A percentile compares a stretch with the other conserved stretches of the same genome.
These are phyloP conservation scores for Stigmatopora nigra DNA, from an alignment of 2,113 vertebrate genomes.

Conservation along the genomic window DNA sequence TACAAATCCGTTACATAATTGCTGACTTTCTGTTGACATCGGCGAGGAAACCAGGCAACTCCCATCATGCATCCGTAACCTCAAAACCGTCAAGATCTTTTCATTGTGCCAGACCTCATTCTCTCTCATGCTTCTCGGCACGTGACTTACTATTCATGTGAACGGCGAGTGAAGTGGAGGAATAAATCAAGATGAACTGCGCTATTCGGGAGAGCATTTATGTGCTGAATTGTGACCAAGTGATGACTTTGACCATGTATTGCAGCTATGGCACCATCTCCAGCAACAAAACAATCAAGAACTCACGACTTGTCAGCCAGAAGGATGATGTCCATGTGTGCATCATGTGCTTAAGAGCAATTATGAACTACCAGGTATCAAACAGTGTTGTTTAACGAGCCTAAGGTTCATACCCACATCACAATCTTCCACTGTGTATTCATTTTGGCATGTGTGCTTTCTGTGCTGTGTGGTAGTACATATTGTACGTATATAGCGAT, in stretches of 20 bases:
- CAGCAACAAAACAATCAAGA: constrained; percentile 87
- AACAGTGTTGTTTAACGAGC: constrained; percentile 5
- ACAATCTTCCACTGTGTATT: not conserved
- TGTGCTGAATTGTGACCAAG: not conserved
- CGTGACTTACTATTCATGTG: constrained; percentile 34
- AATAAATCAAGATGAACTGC: constrained; percentile 1
- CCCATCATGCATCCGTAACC: constrained; percentile 62
- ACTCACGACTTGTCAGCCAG: constrained; percentile 91
- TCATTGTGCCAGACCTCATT: constrained; percentile 24
- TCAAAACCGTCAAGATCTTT: constrained; percentile 48
- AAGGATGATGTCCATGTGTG: constrained; percentile 97
- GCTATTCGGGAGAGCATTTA: not conserved
- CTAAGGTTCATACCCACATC: not conserved
- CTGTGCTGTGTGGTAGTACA: constrained; percentile 10
- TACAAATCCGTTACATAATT: constrained; percentile 34
- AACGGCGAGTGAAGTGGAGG: constrained; percentile 18
- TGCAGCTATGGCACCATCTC: constrained; percentile 81
- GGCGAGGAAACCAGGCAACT: constrained; percentile 41
- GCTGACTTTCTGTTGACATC: constrained; percentile 32
- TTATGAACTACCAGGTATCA: constrained; percentile 98
- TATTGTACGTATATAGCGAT: not conserved
- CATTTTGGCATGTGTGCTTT: constrained; percentile 9
- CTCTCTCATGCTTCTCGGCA: constrained; percentile 42
- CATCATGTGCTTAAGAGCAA: constrained; percentile 93
- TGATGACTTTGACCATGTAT: constrained; percentile 40